Evolutionary conservation across 1,140 invertebrate species (phyloP).

Genomic region (Venturia canescens): DNA sequence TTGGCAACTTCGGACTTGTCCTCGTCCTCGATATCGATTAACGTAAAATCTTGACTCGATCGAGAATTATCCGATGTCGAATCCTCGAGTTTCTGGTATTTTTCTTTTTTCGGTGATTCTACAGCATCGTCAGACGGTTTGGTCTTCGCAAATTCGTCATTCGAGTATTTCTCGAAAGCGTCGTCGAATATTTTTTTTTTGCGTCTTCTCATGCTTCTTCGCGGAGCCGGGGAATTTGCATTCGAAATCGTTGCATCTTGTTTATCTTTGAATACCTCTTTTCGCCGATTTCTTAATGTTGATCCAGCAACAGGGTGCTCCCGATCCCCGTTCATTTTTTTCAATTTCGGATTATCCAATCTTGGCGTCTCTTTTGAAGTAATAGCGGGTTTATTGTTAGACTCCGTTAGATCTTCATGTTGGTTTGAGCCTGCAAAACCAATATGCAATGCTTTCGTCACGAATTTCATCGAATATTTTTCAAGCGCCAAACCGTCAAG

Average conservation of each 20-base stretch:
- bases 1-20: neutral
- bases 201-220: neutral
- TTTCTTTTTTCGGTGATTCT: neutral
- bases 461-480: slow-evolving; percentile 13
- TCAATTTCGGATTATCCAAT: neutral
- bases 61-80: neutral
- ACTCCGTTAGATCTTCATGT: neutral
- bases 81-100: neutral
- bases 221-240: neutral
- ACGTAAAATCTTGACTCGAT: neutral
- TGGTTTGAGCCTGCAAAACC: neutral
- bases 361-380: neutral
- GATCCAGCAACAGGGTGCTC: no score
- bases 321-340: neutral
- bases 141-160: neutral
- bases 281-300: neutral
- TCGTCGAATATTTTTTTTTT: neutral
- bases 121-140: neutral
- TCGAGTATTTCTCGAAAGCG: neutral
- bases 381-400: neutral
- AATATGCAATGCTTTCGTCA: neutral
- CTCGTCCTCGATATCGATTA: neutral
- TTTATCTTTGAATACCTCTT: neutral
- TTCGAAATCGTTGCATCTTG: neutral
- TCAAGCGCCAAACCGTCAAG: neutral